phyloP scores from a whole-genome alignment of 2,888 invertebrate species.

The Halictus ligatus region DNA sequence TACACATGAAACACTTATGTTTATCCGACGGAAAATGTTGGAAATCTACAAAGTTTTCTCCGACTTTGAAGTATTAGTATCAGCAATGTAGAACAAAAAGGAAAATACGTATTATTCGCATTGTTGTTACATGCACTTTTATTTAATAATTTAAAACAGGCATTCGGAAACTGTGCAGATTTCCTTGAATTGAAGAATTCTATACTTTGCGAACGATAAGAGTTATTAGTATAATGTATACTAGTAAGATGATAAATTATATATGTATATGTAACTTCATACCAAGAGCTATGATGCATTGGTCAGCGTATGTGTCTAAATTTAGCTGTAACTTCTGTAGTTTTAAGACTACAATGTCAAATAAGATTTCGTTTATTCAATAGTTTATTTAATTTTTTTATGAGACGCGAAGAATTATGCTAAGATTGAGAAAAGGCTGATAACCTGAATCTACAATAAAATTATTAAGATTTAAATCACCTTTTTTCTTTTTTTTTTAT shows the following conservation, averaged over 20 bases:
- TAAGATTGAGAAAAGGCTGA: slow-evolving; percentile 60
- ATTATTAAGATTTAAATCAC: slow-evolving; percentile 48
- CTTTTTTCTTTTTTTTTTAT: slow-evolving; percentile 41
- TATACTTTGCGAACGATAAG: slow-evolving; percentile 73
- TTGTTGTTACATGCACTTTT: slow-evolving; percentile 57
- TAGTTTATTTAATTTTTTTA: slow-evolving; percentile 48
- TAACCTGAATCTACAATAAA: slow-evolving; percentile 54
- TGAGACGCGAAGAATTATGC: slow-evolving; percentile 40
- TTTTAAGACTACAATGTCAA: slow-evolving; percentile 74
- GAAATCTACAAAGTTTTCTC: slow-evolving; percentile 69
- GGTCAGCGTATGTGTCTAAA: slow-evolving; percentile 84
- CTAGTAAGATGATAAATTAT: slow-evolving; percentile 75
- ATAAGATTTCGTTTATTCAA: slow-evolving; percentile 54
- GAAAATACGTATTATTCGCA: slow-evolving; percentile 39
- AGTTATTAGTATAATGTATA: slow-evolving; percentile 70
- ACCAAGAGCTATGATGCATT: slow-evolving; percentile 81
- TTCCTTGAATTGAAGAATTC: slow-evolving; percentile 70
- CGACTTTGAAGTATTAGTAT: slow-evolving; percentile 72
- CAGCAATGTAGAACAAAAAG: slow-evolving; percentile 57
- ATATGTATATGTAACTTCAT: slow-evolving; percentile 71
- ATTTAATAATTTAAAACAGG: slow-evolving; percentile 58
- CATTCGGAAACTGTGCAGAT: slow-evolving; percentile 71
- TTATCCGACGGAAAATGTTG: slow-evolving; percentile 41
- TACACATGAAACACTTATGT: slow-evolving; percentile 38
- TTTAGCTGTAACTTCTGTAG: slow-evolving; percentile 82